phyloP scores from a whole-genome alignment of 2,113 vertebrate genomes.

The Progne subis region DNA sequence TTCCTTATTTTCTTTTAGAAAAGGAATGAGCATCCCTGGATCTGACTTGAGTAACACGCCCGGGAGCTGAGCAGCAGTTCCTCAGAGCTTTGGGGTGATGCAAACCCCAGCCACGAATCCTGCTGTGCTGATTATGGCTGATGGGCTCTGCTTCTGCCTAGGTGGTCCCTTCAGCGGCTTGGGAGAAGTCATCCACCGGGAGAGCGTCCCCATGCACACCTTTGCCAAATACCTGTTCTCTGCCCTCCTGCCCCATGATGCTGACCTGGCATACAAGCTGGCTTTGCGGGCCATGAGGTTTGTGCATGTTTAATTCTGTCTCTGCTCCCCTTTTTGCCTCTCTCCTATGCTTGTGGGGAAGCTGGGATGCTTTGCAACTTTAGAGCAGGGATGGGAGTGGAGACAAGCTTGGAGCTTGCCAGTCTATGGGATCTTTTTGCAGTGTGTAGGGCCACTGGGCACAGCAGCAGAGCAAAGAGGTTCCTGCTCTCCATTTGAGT shows the following conservation, averaged over 20 bases:
- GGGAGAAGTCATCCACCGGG: constrained; percentile 95
- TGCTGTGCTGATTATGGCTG: background rate
- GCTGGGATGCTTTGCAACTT: background rate
- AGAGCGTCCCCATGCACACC: constrained; percentile 98
- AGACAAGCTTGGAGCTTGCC: background rate
- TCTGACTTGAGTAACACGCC: background rate
- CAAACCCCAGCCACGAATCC: background rate
- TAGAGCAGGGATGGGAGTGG: background rate
- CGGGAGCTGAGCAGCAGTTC: background rate
- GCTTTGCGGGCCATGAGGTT: constrained; percentile 97
- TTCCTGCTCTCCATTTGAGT: background rate
- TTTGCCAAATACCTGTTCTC: constrained; percentile 98
- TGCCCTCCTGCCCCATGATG: constrained; percentile 91
- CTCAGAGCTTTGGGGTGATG: background rate
- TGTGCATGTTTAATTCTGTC: constrained; percentile 39
- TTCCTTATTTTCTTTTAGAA: background rate
- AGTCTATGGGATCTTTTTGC: background rate
- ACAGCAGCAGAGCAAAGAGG: background rate
- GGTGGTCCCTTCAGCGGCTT: constrained; percentile 96
- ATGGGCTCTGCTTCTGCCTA: constrained; percentile 64
- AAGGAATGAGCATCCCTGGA: background rate
- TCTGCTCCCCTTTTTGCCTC: background rate
- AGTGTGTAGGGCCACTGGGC: background rate
- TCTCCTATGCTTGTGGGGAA: background rate
- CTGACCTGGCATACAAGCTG: constrained; percentile 95